These are phyloP conservation scores for Lagria hirta DNA, from an alignment of 2,888 invertebrate genomes.

Conservation along the genomic window DNA sequence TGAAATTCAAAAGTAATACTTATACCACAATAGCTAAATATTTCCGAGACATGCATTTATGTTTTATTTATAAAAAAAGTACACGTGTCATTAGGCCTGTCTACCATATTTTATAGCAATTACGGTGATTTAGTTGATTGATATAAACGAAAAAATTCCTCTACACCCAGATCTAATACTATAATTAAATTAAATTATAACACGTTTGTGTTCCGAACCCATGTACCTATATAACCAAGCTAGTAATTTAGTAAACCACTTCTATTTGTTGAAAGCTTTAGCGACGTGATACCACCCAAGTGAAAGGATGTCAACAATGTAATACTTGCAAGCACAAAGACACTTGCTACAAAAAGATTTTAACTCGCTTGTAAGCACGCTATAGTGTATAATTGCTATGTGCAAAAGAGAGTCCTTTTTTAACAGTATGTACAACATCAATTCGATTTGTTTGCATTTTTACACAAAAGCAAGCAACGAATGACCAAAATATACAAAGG, in stretches of 20 bases:
- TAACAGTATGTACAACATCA: too few relatives aligned
- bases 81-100: too few relatives aligned
- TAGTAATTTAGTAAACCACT: slow-evolving; percentile 25
- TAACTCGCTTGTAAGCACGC: slow-evolving; percentile 17
- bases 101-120: too few relatives aligned
- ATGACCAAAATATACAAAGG: slow-evolving; percentile 2
- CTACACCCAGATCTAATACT: too few relatives aligned
- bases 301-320: slow-evolving; percentile 27
- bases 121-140: too few relatives aligned
- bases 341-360: slow-evolving; percentile 21
- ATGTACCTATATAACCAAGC: too few relatives aligned
- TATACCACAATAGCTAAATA: slow-evolving; percentile 4
- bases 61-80: too few relatives aligned
- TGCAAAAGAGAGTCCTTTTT: too few relatives aligned
- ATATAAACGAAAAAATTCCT: too few relatives aligned
- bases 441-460: too few relatives aligned
- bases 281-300: slow-evolving; percentile 20
- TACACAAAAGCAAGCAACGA: too few relatives aligned
- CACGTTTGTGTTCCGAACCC: slow-evolving; percentile 22
- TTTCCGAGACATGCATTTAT: slow-evolving; percentile 1
- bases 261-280: slow-evolving; percentile 24
- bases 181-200: slow-evolving; percentile 20
- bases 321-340: slow-evolving; percentile 26
- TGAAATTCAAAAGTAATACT: slow-evolving; percentile 18
- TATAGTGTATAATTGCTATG: slow-evolving; percentile 15